These are phyloP conservation scores for Tetrax tetrax DNA, from an alignment of 2,113 vertebrate genomes.

Conservation along the genomic window DNA sequence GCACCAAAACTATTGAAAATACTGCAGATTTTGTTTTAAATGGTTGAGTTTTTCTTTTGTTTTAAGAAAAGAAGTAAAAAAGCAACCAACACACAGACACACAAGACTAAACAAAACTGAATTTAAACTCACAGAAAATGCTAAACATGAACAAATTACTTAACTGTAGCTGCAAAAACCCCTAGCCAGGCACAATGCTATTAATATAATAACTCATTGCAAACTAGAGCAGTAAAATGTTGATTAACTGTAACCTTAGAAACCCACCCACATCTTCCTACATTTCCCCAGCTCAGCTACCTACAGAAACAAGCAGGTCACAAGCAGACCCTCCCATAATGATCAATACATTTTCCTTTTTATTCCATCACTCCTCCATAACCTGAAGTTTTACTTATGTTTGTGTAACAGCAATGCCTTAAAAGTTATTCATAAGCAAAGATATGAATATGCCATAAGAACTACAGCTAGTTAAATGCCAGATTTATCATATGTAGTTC, in stretches of 20 bases:
- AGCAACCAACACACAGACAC: not conserved
- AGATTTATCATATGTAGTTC: not conserved
- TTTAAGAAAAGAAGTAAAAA: not conserved
- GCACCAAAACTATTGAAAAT: not conserved
- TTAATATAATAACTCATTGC: not conserved
- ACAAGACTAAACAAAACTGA: not conserved
- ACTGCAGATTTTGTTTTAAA: not conserved
- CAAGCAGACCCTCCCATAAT: not conserved
- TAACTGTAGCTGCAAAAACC: not conserved
- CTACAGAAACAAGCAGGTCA: not conserved
- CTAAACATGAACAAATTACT: not conserved
- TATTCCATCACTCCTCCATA: not conserved
- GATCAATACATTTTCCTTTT: constrained; percentile 15
- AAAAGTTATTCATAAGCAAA: not conserved
- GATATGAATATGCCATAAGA: not conserved
- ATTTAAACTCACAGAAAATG: not conserved
- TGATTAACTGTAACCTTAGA: constrained; percentile 35
- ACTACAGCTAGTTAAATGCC: not conserved
- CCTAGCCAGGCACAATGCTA: not conserved
- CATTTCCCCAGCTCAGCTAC: not conserved
- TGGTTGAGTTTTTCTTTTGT: not conserved
- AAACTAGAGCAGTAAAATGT: not conserved
- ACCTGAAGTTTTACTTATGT: not conserved
- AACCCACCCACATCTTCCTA: constrained; percentile 7
- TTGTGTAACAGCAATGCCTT: not conserved